phyloP scores from a whole-genome alignment of 2,888 invertebrate species.

The Hoplodrina ambigua region DNA sequence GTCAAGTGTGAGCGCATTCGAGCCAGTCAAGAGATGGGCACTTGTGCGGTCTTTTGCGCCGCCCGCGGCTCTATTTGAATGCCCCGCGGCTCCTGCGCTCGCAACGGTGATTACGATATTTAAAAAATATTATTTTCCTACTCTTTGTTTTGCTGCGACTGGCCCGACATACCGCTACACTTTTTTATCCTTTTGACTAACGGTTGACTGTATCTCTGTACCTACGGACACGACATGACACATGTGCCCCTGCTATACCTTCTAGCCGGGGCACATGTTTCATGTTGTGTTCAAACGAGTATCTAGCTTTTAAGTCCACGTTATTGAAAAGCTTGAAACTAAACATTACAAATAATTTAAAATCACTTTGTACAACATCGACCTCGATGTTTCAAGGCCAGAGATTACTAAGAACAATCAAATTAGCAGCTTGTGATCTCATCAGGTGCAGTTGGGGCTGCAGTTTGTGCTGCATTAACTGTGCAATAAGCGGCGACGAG shows the following conservation, averaged over 20 bases:
- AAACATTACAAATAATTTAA: conserved; percentile 32
- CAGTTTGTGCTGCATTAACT: conserved; percentile 42
- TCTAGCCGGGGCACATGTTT: too few species aligned
- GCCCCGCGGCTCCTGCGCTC: conserved; percentile 57
- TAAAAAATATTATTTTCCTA: conserved; percentile 70
- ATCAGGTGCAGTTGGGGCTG: conserved; percentile 51
- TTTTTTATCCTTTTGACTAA: conserved; percentile 78
- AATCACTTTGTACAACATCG: conserved; percentile 28
- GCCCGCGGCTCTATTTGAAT: conserved; percentile 47
- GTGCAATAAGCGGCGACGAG: conserved; percentile 38
- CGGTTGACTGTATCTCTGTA: conserved; percentile 53
- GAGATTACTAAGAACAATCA: conserved; percentile 55
- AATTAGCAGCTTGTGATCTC: conserved; percentile 58
- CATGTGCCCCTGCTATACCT: not conserved
- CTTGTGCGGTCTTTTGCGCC: conserved; percentile 16
- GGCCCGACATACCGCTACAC: conserved; percentile 9
- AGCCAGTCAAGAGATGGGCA: not conserved
- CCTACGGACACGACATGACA: conserved; percentile 13
- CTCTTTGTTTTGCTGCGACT: conserved; percentile 67
- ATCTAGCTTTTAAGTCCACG: not conserved
- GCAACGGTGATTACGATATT: conserved; percentile 77
- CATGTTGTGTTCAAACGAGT: not conserved
- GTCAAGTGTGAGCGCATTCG: too few species aligned
- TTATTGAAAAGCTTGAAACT: conserved; percentile 25
- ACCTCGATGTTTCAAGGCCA: conserved; percentile 24